Base-by-base conservation (phyloP, 2,797 vertebrate genomes). In the Chelidonichthys spinosus region DNA sequence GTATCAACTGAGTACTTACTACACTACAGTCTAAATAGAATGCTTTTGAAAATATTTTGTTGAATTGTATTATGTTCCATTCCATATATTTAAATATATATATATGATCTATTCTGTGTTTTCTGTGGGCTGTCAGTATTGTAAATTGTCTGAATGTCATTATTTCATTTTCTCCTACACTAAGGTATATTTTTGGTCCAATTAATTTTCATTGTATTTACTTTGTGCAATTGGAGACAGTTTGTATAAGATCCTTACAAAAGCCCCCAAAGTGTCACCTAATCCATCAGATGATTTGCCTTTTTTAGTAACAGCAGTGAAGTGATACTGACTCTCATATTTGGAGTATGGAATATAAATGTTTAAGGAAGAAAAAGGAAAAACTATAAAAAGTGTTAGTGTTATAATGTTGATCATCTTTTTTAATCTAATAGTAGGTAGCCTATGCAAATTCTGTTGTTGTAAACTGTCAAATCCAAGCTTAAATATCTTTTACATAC, bases 401-500 rank as follows among this genome's bases (percentile, higher is more conserved):
- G 33, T 17, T 10, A 36, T 37, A 63, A 49, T 49, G 13, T 52
- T 52, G 13, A 64, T 36, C 0, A 32, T 32, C 49, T 14, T 25
- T 5, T 49, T 50, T 42, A 25, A 10, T 42, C 1, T 10, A 10
- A 8, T 42, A 42, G 4, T 9, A 47, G 2, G 33, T 63, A 32
- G 25, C 25, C 25, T 15, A 32, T 43, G 39, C 7, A 15, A 32
- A 60, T 9, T 36, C 15, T 36, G 10, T 47, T 33, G 4, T 46
- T 62, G 17, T 3, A 32, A 61, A 4, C 42, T 47, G 44, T 47
- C 6, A 47, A 49, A 37, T 7, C 4, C 6, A 33, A n/a, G 2
- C 32, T 32, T 39, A 14, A 64, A 65, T 7, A 8, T 53, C 2
- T 65, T 64, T 42, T 42, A 63, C 18, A 63, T 63, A 8, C 47